Conservation (phyloP, 2,888 invertebrate genomes). For the Eristalis pertinax region DNA sequence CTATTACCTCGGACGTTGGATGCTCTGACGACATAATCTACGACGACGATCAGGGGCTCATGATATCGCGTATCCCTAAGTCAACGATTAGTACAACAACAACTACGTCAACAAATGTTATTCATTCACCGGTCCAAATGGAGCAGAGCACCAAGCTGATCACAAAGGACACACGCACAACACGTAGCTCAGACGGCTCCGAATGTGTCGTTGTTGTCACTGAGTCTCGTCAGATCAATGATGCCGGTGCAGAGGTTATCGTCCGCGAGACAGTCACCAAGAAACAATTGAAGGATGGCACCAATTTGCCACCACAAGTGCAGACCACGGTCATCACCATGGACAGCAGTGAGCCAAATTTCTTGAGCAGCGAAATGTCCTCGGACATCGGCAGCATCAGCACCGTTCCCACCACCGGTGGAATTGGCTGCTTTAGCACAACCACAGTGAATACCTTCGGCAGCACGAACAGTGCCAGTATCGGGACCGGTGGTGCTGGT, state of each 20-base stretch:
- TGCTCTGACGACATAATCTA: constrained; percentile 16
- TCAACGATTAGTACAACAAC: neutral
- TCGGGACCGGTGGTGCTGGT: neutral
- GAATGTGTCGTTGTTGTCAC: constrained; percentile 43
- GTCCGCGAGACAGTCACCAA: constrained; percentile 29
- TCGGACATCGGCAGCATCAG: neutral
- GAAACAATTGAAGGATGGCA: constrained; percentile 25
- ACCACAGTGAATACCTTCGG: neutral
- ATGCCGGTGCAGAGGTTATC: constrained; percentile 13
- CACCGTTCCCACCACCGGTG: neutral
- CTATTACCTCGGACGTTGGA: constrained; percentile 24
- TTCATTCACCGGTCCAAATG: neutral
- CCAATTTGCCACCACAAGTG: constrained; percentile 10
- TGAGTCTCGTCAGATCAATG: constrained; percentile 30
- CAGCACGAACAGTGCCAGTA: neutral
- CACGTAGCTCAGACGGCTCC: constrained; percentile 39
- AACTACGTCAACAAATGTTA: constrained; percentile 1
- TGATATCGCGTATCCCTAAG: neutral
- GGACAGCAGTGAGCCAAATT: constrained; percentile 8
- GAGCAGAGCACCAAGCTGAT: constrained; percentile 1
- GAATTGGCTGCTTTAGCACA: neutral
- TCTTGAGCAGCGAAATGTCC: neutral
- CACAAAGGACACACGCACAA: constrained; percentile 31
- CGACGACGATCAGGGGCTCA: constrained; percentile 15
- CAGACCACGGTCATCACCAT: constrained; percentile 12